Evolutionary conservation across 2,113 vertebrate genomes (phyloP), one percentile per base, ranked within the genome.

Genomic region (Paratilapia polleni): DNA sequence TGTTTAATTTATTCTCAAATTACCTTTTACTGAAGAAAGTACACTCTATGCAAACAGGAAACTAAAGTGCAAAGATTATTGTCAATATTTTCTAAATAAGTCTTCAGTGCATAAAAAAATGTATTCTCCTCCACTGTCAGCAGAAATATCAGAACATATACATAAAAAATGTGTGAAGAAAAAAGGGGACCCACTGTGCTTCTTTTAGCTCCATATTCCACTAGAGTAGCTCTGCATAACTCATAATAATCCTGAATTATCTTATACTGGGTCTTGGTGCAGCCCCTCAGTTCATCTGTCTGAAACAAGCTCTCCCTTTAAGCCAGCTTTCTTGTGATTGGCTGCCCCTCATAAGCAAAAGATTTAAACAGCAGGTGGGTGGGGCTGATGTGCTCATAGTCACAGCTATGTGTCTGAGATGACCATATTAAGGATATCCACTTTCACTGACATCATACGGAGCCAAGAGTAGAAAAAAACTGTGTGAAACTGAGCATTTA

Each of bases 141-240:
- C 68, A 73, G 26, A 54, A 73, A 26, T 73, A 73, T 73, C 47
- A 73, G 26, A 73, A 73, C 54, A 52, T 54, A 54, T 73, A 52
- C 11, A 52, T 73, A 26, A 54, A 73, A 49, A 52, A 73, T 54
- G 7, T 54, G 68, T 73, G 26, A 5, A 34, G 10, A 2, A 54
- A 73, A 34, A 73, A 54, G 1, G 11, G 43, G 43, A 73, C 49
- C 9, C 20, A 4, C 11, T 73, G 17, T 52, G 66, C 26, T 52
- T 17, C 43, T 31, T 73, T 52, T 73, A 31, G 43, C 24, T 3
- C 43, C 26, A 31, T 52, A 73, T 73, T 1, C 26, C 17, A 31
- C 26, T 52, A 73, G 17, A 31, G 43, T 31, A 52, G 43, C 43
- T 73, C 66, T 52, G 26, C 43, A 73, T 52, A 52, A 73, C 52